Evolutionary conservation across 1,140 invertebrate species (phyloP), one percentile per base, ranked within the genome.

Genomic region (Bombus turneri): DNA sequence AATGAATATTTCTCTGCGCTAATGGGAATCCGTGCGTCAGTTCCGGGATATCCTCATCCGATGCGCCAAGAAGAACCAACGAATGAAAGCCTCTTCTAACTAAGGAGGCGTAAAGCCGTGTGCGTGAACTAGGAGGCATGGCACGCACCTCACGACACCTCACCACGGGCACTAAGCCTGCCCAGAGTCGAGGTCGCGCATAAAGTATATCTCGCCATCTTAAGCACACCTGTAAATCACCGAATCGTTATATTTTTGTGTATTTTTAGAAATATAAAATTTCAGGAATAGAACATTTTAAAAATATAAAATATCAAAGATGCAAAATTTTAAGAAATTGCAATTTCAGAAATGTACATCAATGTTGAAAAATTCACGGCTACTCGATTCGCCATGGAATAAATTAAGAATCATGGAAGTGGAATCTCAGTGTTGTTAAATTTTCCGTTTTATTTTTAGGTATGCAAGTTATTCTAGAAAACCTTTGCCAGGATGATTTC

Each of bases 181-280:
- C 96, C 98, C 98, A 99, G 95, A 97, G 98, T 69, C 97, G 95
- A 1, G 98, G 97, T 64, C 97, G 97, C 39, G 97, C 96, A 93
- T 99, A 99, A 39, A 99, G 95, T 75, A 98, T 96, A 91, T 98
- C 97, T 82, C 98, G 96, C 98, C 98, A 99, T 93, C 96, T 96
- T 85, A 96, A 96, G 94, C 98, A 98, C 59, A 97, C 97, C 95
- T 95, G 81, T 15, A 28, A 34, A 3, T 53, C 1, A 75, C 25
- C 28, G 28, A 64, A 64, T 22, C 8, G n/a, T 64, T 77, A 41
- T 1, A 31, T 47, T 73, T 31, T 39, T 15, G 22, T 13, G 39
- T 66, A 18, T 31, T n/a, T 31, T 3, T 66, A 15, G 5, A 31
- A 31, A 34, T 53, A 53, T 22, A 53, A 53, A 22, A 0, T 22